Evolutionary conservation across 1,140 invertebrate species (phyloP).

Genomic region (Melipona quadrifasciata): DNA sequence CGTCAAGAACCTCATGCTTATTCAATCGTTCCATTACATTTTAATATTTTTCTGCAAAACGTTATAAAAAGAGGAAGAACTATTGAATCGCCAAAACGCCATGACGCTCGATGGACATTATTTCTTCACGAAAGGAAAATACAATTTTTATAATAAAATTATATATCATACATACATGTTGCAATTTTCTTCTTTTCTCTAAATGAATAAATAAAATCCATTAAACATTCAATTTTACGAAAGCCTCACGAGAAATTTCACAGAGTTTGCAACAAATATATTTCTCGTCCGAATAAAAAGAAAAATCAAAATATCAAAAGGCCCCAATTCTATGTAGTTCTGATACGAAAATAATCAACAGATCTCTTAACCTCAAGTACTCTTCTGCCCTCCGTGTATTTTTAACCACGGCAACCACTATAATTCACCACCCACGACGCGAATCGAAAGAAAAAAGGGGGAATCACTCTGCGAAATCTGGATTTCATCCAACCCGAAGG

Average conservation of each 20-base stretch:
- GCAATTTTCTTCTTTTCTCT: too few relatives aligned
- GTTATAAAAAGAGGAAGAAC: neutral
- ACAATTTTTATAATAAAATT: too few relatives aligned
- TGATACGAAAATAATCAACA: neutral
- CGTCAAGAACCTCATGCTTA: neutral
- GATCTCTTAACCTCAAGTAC: neutral
- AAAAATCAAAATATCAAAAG: neutral
- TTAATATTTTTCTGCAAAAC: neutral
- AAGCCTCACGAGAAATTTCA: too few relatives aligned
- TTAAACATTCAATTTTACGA: too few relatives aligned
- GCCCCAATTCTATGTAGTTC: neutral
- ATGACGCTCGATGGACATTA: too few relatives aligned
- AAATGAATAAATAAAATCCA: too few relatives aligned
- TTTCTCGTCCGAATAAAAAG: too few relatives aligned
- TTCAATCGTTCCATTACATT: neutral
- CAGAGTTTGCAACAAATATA: too few relatives aligned
- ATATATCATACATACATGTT: too few relatives aligned
- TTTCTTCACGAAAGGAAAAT: too few relatives aligned
- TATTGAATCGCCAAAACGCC: neutral
- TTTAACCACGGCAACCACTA: neutral
- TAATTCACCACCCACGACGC: constrained; percentile 10
- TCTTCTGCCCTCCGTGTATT: neutral
- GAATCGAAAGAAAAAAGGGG: neutral
- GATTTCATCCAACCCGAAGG: constrained; percentile 6
- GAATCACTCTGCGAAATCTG: neutral